Base-by-base conservation (phyloP, 2,888 invertebrate genomes). In the Tetragonula carbonaria region DNA sequence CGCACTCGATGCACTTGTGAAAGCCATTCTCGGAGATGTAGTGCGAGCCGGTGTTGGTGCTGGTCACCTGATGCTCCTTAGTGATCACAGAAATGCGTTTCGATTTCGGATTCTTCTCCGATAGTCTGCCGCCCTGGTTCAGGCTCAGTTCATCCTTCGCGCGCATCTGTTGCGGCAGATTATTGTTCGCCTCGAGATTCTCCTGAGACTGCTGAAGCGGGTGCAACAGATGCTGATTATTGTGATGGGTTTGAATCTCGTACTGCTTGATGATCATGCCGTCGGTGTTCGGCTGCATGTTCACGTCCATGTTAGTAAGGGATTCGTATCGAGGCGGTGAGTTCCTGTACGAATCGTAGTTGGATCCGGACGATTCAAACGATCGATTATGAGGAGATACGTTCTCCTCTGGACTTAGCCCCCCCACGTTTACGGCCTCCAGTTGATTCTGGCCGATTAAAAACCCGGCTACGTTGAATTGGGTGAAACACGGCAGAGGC, bases 1-100 rank as follows among this genome's bases (percentile, higher is more conserved):
- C 96, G 95, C 98, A 98, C 92, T 97, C 97, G 92, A 96, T 96
- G 95, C 98, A 98, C 95, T 97, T 97, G 94, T 96, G 96, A 75
- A 92, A 87, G 16, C 93, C 94, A 63, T 93, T 91, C 77, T 92
- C 89, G 0, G 93, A 93, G 28, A 93, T 92, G 57, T 91, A 93
- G 78, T 92, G 88, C 72, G 92, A 85, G 77, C 88, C 88, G 78
- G 91, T 89, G 76, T 91, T 88, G 16, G 92, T 92, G 74, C 90
- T 93, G 62, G 89, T 92, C 50, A 93, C 91, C 73, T 93, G 92
- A 83, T 91, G 90, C 73, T 92, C 91, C 86, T 93, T 92, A 6
- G 91, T 90, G 50, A 90, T 86, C n/a, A 88, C 78, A 51, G 73
- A 14, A 57, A 11, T 78, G 2, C 14, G 28, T 65, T 87, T 91